Evolutionary conservation across 2,113 vertebrate genomes (phyloP).

Genomic region (Oncorhynchus mykiss): DNA sequence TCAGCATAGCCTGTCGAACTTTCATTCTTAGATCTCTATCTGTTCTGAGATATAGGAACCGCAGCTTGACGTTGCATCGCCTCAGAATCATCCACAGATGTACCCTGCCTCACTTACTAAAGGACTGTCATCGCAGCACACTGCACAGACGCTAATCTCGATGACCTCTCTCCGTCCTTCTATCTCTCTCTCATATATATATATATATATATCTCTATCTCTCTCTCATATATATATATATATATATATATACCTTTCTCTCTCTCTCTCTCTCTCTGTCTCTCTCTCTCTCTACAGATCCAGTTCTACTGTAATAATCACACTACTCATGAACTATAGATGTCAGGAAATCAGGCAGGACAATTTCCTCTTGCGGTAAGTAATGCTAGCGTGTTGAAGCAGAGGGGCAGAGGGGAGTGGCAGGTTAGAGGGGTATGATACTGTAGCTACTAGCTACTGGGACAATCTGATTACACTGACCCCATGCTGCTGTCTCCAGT

Average conservation of each 20-base stretch:
- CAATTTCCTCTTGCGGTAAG: slow-evolving; percentile 81
- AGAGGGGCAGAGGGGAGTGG: slow-evolving; percentile 54
- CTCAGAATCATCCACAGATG: neutral
- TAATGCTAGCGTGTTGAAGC: slow-evolving; percentile 76
- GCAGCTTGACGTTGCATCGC: neutral
- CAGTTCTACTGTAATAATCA: slow-evolving; percentile 35
- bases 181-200: neutral
- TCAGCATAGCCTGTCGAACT: neutral
- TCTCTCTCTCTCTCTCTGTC: too few species aligned
- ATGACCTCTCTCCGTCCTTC: slow-evolving; percentile 68
- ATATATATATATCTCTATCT: neutral
- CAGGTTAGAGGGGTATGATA: neutral
- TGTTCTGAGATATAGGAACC: slow-evolving; percentile 10
- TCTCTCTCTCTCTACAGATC: neutral
- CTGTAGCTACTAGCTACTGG: neutral
- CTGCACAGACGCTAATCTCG: slow-evolving; percentile 26
- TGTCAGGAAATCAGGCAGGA: slow-evolving; percentile 80
- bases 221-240: neutral
- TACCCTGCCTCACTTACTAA: neutral
- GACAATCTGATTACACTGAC: neutral
- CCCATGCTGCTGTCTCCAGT: neutral
- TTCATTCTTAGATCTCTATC: neutral
- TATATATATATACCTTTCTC: neutral
- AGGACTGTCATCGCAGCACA: neutral
- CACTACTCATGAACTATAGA: slow-evolving; percentile 59